Conservation (phyloP, 2,113 vertebrate species). For the Deroptyus accipitrinus region DNA sequence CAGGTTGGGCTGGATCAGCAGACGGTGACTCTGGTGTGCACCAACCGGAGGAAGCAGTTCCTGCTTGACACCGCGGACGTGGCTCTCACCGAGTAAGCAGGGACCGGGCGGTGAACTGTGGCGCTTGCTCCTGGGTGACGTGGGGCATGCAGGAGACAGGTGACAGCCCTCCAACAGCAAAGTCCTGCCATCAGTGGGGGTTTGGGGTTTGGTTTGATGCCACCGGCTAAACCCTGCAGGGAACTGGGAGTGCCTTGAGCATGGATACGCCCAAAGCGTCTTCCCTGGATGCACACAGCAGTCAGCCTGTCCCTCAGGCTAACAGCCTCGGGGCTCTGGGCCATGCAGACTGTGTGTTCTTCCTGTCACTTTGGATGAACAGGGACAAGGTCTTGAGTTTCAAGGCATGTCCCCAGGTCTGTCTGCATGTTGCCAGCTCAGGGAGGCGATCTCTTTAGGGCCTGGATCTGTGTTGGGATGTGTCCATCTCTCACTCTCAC, state of each 20-base stretch:
- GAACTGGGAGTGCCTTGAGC: background rate
- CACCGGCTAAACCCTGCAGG: background rate
- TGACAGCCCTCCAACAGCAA: background rate
- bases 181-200: background rate
- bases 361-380: background rate
- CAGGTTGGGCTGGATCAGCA: constrained; percentile 95
- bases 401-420: background rate
- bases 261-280: background rate
- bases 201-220: background rate
- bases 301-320: background rate
- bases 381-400: background rate
- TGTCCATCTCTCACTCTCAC: background rate
- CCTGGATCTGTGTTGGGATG: background rate
- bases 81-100: constrained; percentile 87
- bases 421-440: background rate
- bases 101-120: accelerated
- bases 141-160: background rate
- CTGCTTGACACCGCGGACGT: constrained; percentile 89
- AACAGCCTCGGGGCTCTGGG: background rate
- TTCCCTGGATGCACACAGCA: background rate
- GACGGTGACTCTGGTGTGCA: constrained; percentile 90
- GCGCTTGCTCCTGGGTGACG: background rate
- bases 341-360: accelerated
- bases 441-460: background rate
- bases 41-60: constrained; percentile 93